Percentiles rank a stretch among this genome's conserved stretches.
These are phyloP conservation scores for Acestrorhynchus altus DNA, from an alignment of 2,797 vertebrate genomes.

Conservation along the genomic window DNA sequence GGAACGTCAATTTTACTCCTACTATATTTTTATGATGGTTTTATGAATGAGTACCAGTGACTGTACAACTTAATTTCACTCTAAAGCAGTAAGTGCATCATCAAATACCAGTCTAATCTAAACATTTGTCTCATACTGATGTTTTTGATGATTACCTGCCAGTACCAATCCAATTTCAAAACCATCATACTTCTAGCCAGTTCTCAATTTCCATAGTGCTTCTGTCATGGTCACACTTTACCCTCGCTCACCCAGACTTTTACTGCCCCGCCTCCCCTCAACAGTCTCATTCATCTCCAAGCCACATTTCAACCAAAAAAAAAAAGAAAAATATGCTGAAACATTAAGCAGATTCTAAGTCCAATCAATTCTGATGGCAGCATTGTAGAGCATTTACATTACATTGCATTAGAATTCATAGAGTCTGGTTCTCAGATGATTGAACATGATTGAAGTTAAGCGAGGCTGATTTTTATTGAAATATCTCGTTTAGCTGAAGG, in stretches of 20 bases:
- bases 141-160: too few relatives aligned
- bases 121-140: too few relatives aligned
- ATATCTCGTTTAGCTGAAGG: slow-evolving; percentile 39
- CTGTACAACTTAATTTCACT: too few relatives aligned
- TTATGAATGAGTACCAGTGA: too few relatives aligned
- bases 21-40: too few relatives aligned
- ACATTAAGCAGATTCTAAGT: slow-evolving; percentile 4
- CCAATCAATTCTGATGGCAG: background rate
- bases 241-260: background rate
- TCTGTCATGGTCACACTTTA: background rate
- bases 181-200: too few relatives aligned
- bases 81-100: too few relatives aligned
- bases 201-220: too few relatives aligned
- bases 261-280: background rate
- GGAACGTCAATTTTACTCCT: too few relatives aligned
- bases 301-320: background rate
- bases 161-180: too few relatives aligned
- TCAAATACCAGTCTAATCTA: too few relatives aligned
- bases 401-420: slow-evolving; percentile 38
- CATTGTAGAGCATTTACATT: slow-evolving; percentile 1
- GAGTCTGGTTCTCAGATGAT: slow-evolving; percentile 34
- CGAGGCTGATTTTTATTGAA: slow-evolving; percentile 51
- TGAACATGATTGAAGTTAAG: slow-evolving; percentile 48
- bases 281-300: slow-evolving; percentile 14
- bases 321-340: slow-evolving; percentile 1